These are phyloP conservation scores for Neodon shergylaensis DNA, from an alignment of 2,113 vertebrate species.

Conservation along the genomic window DNA sequence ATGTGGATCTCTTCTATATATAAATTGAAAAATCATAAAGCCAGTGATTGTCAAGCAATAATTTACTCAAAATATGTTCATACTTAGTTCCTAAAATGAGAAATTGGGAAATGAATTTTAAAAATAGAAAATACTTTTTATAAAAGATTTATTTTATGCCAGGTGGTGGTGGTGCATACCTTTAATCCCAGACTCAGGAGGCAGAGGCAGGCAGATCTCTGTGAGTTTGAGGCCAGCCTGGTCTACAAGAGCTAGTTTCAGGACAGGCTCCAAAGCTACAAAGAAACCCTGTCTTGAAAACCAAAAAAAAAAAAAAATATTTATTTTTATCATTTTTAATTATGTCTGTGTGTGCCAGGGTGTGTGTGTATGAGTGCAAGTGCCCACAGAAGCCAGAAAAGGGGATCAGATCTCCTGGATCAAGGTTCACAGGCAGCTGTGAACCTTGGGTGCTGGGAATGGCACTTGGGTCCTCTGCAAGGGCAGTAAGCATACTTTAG, in stretches of 20 bases:
- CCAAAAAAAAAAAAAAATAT: neutral
- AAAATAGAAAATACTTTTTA: neutral
- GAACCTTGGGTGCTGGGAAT: neutral
- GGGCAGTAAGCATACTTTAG: too few relatives aligned
- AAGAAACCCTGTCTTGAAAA: too few relatives aligned
- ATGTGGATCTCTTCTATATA: constrained; percentile 41
- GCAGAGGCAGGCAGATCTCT: too few relatives aligned
- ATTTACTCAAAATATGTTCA: neutral
- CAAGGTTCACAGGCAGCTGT: neutral
- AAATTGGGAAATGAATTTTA: constrained; percentile 11
- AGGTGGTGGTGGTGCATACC: too few relatives aligned
- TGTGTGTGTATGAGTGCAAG: neutral
- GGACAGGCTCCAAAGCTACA: too few relatives aligned
- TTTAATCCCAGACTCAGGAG: too few relatives aligned
- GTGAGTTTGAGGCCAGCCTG: too few relatives aligned
- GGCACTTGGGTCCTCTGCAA: neutral
- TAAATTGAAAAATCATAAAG: neutral
- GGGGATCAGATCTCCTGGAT: neutral
- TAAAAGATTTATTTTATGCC: neutral
- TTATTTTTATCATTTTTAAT: neutral
- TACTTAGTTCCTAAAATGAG: neutral
- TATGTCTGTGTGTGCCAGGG: neutral
- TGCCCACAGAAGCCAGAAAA: neutral
- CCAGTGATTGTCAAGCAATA: neutral
- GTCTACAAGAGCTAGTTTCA: too few relatives aligned